Evolutionary conservation across 2,797 vertebrate genomes (phyloP).

Genomic region (Sebastolobus altivelis): DNA sequence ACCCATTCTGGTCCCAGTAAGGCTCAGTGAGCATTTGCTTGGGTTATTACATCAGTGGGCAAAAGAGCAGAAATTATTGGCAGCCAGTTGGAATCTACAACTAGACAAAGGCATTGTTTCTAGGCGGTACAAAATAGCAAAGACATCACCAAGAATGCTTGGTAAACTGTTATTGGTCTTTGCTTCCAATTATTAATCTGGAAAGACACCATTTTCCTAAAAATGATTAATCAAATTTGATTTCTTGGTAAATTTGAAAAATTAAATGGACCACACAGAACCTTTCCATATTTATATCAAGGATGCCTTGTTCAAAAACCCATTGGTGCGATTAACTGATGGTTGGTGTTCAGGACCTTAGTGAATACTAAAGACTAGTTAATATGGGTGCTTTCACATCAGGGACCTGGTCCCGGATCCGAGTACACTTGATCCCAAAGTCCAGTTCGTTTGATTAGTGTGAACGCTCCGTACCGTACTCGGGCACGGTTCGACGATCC

Average conservation of each 20-base stretch:
- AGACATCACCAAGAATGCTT: not conserved
- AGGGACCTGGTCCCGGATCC: too few relatives aligned
- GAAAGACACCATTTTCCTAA: constrained; percentile 2
- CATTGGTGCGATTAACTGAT: not conserved
- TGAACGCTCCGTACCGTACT: too few relatives aligned
- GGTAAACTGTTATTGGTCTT: not conserved
- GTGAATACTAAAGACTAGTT: not conserved
- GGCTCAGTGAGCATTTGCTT: constrained; percentile 19
- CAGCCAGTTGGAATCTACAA: not conserved
- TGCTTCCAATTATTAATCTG: not conserved
- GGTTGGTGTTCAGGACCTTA: constrained; percentile 2
- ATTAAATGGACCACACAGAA: not conserved
- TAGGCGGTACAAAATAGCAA: not conserved
- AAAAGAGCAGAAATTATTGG: not conserved
- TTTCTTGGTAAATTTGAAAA: constrained; percentile 1
- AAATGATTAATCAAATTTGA: not conserved
- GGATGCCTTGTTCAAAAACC: not conserved
- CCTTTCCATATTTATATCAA: not conserved
- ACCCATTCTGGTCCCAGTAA: not conserved
- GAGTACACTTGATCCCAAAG: too few relatives aligned
- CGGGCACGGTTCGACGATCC: too few relatives aligned
- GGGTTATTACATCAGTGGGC: constrained; percentile 20
- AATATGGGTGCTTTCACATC: too few relatives aligned
- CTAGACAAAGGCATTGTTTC: not conserved
- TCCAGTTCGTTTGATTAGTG: too few relatives aligned